phyloP scores from a whole-genome alignment of 1,140 invertebrate genomes.

The Eupristina koningsbergeri region DNA sequence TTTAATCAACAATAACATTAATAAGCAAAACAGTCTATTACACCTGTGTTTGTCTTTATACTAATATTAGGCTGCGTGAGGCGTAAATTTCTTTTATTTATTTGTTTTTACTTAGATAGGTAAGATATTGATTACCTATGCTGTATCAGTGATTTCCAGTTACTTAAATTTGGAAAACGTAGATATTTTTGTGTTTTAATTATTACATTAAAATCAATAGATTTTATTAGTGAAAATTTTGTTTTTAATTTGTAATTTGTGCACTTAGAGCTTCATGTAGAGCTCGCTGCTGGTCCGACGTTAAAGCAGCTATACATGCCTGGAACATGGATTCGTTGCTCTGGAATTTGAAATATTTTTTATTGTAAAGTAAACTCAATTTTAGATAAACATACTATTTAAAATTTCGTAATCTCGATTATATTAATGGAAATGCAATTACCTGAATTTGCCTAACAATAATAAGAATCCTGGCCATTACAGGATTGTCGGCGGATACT shows the following conservation, averaged over 20 bases:
- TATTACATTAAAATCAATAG: slow-evolving; percentile 57
- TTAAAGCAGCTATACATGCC: slow-evolving; percentile 83
- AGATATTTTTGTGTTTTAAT: slow-evolving; percentile 56
- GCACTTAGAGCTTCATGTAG: slow-evolving; percentile 79
- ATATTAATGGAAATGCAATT: slow-evolving; percentile 37
- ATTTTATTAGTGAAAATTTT: slow-evolving; percentile 50
- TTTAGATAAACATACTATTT: neutral
- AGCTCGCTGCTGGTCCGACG: slow-evolving; percentile 86
- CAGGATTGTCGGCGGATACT: slow-evolving; percentile 79
- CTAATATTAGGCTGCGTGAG: slow-evolving; percentile 44
- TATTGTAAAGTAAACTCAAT: neutral
- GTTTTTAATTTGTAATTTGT: slow-evolving; percentile 59
- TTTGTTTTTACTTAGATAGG: slow-evolving; percentile 39
- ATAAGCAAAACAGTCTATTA: slow-evolving; percentile 60
- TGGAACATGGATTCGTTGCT: slow-evolving; percentile 88
- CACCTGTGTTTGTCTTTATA: slow-evolving; percentile 49
- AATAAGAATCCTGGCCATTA: slow-evolving; percentile 79
- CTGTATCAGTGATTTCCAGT: slow-evolving; percentile 58
- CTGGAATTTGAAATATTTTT: slow-evolving; percentile 69
- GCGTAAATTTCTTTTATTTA: slow-evolving; percentile 38
- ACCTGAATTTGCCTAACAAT: slow-evolving; percentile 87
- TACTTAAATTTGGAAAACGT: slow-evolving; percentile 56
- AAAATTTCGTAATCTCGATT: too few species aligned
- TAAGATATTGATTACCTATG: slow-evolving; percentile 64
- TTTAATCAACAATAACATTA: slow-evolving; percentile 59